Evolutionary conservation across 2,797 vertebrate species (phyloP).

Genomic region (Pachyuromys duprasi): DNA sequence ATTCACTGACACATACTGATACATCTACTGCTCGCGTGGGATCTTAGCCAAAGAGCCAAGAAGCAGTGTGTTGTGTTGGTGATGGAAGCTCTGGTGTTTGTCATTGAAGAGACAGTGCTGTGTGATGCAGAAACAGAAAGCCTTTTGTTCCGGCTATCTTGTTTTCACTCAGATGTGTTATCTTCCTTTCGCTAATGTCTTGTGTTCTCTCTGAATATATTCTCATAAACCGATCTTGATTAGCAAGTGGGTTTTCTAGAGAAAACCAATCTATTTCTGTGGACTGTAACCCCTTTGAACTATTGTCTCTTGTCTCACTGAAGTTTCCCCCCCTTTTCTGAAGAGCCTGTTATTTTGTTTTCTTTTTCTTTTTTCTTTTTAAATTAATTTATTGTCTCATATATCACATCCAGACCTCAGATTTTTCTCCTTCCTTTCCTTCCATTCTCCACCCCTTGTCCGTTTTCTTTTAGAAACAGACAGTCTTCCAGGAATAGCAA

Average conservation of each 20-base stretch:
- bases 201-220: background rate
- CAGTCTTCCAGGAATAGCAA: background rate
- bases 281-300: background rate
- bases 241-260: slow-evolving; percentile 54
- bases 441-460: background rate
- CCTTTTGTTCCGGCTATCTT: slow-evolving; percentile 22
- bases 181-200: background rate
- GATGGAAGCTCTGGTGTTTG: background rate
- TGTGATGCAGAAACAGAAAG: slow-evolving; percentile 2
- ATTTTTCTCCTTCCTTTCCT: background rate
- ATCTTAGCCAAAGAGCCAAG: background rate
- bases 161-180: slow-evolving; percentile 43
- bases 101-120: background rate
- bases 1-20: background rate
- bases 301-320: slow-evolving; percentile 15
- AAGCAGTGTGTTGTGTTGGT: background rate
- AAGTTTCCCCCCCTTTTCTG: background rate
- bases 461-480: background rate
- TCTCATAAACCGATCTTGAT: slow-evolving; percentile 18
- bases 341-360: background rate
- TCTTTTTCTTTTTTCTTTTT: background rate
- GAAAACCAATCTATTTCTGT: background rate
- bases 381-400: background rate
- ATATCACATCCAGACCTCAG: background rate
- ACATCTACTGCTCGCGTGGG: background rate